Conservation (phyloP, 2,888 invertebrate genomes). For the Acanthosepion esculentum region DNA sequence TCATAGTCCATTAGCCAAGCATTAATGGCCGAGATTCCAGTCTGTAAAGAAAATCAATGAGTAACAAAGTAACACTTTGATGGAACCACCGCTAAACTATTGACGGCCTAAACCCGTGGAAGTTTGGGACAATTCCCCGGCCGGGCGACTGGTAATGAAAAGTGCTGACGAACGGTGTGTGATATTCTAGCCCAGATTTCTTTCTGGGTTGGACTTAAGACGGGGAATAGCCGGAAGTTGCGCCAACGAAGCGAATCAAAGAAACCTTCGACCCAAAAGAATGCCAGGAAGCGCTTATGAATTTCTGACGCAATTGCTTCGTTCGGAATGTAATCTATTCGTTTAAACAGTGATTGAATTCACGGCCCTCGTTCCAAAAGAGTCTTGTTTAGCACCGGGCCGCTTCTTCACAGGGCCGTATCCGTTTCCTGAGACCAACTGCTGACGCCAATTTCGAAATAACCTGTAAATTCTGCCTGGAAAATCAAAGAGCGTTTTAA, state of each 20-base stretch:
- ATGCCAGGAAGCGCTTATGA: not conserved
- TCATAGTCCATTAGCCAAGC: no score
- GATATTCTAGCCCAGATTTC: not conserved
- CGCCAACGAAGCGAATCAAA: no score
- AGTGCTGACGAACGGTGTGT: not conserved
- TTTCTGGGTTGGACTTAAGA: not conserved
- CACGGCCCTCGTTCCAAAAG: not conserved
- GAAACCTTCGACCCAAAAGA: no score
- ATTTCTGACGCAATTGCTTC: not conserved
- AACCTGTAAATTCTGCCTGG: not conserved
- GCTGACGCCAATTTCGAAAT: not conserved
- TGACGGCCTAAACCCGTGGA: not conserved
- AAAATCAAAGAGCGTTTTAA: not conserved
- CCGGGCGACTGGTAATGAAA: not conserved
- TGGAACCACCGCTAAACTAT: not conserved
- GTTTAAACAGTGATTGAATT: not conserved
- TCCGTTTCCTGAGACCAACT: not conserved
- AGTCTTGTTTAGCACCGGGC: not conserved
- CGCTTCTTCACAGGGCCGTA: not conserved
- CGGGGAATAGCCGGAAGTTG: no score
- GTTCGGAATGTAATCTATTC: not conserved
- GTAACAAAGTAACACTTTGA: not conserved
- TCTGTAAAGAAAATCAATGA: not conserved
- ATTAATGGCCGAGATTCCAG: not conserved
- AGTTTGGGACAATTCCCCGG: not conserved